Evolutionary conservation across 2,888 invertebrate genomes (phyloP), one percentile per base, ranked within the genome.

Genomic region (Agrotis puta): DNA sequence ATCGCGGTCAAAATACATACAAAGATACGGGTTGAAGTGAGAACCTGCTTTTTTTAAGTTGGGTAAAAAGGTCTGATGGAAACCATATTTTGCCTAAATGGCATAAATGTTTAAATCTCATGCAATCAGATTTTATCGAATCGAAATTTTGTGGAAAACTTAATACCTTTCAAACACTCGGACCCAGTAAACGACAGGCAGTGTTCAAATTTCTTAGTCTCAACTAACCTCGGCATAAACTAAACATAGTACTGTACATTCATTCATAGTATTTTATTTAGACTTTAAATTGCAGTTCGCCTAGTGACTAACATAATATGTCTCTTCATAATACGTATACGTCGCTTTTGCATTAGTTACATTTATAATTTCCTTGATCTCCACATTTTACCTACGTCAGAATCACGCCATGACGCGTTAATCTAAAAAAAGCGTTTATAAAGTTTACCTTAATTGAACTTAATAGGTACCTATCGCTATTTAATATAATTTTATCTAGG

Each of bases 381-480:
- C 47, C 33, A 2, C 0, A 18, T 33, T 54, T 9, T 27, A 18
- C 3, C 0, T 48, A 27, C 57, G 33, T 72, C 64, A 64, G 2
- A 39, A 51, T 64, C 64, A 73, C 64, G 50, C 39, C 18, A 47
- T 64, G 73, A 73, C 64, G 45, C 39, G 45, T 64, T 73, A 13
- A 39, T 64, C 63, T 72, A 64, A 73, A 72, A 45, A 57, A 50
- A 63, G 14, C 45, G 6, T 13, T 13, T 24, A 20, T 2, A 48
- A 54, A 24, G 45, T 72, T 72, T 57, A 50, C 56, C 50, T 2
- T 72, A 57, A 14, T 57, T 57, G 33, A 7, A 20, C 11, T 45
- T 5, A 4, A 39, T 43, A 6, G 2, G 3, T 33, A 45, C 14
- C 16, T 56, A 56, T 18, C 39, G 33, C 47, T 51, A 39, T 56